phyloP scores from a whole-genome alignment of 2,797 vertebrate genomes.

The Syngnathus rostellatus region DNA sequence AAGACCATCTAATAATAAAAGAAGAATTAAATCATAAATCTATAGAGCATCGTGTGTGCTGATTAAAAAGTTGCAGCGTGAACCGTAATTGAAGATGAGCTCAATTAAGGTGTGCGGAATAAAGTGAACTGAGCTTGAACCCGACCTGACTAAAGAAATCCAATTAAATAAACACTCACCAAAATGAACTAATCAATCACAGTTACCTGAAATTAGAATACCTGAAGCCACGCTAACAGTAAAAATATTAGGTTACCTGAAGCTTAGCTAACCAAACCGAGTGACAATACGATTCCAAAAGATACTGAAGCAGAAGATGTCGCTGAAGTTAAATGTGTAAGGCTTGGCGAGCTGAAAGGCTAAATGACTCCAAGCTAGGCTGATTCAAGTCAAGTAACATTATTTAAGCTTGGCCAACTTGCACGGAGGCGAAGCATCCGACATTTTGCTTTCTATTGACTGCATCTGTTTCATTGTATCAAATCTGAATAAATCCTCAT shows the following conservation, averaged over 20 bases:
- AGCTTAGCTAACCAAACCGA: not conserved
- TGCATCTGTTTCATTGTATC: not conserved
- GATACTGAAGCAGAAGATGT: not conserved
- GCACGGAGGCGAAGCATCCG: not conserved
- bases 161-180: not conserved
- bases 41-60: slow-evolving; percentile 17
- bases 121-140: too few species aligned
- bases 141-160: not conserved
- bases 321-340: not conserved
- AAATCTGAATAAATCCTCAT: not conserved
- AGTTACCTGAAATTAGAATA: too few species aligned
- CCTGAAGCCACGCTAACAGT: not conserved
- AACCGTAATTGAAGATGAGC: not conserved
- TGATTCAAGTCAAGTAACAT: not conserved
- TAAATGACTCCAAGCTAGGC: not conserved
- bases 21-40: slow-evolving; percentile 45
- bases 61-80: slow-evolving; percentile 21
- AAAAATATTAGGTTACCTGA: not conserved
- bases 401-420: not conserved
- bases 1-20: slow-evolving; percentile 43
- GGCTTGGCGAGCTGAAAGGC: not conserved
- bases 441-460: not conserved
- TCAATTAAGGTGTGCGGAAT: not conserved
- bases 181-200: not conserved
- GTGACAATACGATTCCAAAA: not conserved